A percentile compares a stretch with the other conserved stretches of the same genome.
Conservation (phyloP, 2,113 vertebrate species). For the Urocynchramus pylzowi region DNA sequence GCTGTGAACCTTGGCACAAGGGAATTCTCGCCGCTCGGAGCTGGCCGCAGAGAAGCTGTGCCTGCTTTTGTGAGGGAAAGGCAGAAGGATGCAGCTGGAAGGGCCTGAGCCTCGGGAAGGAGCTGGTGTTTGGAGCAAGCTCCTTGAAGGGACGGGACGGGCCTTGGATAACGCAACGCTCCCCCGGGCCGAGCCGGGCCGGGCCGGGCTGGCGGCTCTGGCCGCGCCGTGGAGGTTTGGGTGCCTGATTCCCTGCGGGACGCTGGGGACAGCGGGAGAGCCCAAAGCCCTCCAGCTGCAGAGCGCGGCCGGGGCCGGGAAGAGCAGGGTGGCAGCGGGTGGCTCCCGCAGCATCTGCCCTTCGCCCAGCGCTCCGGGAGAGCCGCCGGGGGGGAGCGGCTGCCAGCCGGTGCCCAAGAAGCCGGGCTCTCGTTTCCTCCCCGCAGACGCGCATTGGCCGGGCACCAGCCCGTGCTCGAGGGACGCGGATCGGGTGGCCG, state of each 20-base stretch:
- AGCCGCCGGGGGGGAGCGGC: not conserved
- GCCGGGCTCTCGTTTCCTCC: constrained; percentile 30
- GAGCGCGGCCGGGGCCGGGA: not conserved
- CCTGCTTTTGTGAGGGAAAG: not conserved
- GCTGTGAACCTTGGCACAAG: not conserved
- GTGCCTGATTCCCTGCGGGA: not conserved
- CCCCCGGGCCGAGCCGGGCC: too few relatives aligned
- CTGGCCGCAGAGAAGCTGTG: not conserved
- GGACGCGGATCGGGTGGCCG: constrained; percentile 57
- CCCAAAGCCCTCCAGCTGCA: not conserved
- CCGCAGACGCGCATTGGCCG: not conserved
- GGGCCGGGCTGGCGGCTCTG: too few relatives aligned
- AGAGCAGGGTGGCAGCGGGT: not conserved
- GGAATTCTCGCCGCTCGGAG: not conserved
- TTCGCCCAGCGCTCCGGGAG: not conserved
- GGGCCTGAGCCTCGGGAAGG: not conserved
- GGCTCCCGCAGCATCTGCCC: not conserved
- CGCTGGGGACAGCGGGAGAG: not conserved
- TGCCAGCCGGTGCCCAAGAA: not conserved
- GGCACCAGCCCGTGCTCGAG: constrained; percentile 58
- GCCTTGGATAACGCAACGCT: rapidly evolving
- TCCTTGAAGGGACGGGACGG: not conserved
- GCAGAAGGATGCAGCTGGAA: too few relatives aligned
- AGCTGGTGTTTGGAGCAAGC: rapidly evolving
- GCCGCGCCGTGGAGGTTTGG: rapidly evolving